These are phyloP conservation scores for Cheilosia vulpina DNA, from an alignment of 2,888 invertebrate species.

Conservation along the genomic window DNA sequence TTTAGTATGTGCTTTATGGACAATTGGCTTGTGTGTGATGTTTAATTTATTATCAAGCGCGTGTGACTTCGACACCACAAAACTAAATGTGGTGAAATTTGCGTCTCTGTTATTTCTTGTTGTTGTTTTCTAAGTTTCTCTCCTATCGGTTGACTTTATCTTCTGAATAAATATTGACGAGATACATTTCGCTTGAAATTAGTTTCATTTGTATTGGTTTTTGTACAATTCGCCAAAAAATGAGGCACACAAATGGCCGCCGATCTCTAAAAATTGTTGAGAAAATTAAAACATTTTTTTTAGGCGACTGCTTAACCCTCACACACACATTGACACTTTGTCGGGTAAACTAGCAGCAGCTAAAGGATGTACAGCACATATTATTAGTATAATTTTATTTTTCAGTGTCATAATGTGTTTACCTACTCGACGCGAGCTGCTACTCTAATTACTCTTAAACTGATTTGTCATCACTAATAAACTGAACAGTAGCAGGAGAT, in stretches of 20 bases:
- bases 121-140: conserved; percentile 45
- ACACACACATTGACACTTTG: not conserved
- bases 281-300: too few species aligned
- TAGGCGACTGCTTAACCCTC: too few species aligned
- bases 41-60: conserved; percentile 55
- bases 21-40: conserved; percentile 34
- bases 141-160: conserved; percentile 25
- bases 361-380: not conserved
- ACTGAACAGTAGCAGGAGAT: conserved; percentile 7
- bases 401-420: conserved; percentile 39
- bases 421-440: conserved; percentile 28
- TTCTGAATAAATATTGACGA: conserved; percentile 30
- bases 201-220: conserved; percentile 5
- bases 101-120: conserved; percentile 20
- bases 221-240: not conserved
- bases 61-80: conserved; percentile 19
- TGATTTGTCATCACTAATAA: conserved; percentile 46
- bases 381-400: not conserved
- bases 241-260: too few species aligned
- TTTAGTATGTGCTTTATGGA: conserved; percentile 24
- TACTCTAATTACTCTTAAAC: conserved; percentile 52
- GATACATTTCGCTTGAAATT: not conserved
- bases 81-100: conserved; percentile 53
- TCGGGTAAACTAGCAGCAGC: not conserved
- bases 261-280: too few species aligned